Conservation (phyloP, 2,888 invertebrate species). For the Caenorhabditis virilis region DNA sequence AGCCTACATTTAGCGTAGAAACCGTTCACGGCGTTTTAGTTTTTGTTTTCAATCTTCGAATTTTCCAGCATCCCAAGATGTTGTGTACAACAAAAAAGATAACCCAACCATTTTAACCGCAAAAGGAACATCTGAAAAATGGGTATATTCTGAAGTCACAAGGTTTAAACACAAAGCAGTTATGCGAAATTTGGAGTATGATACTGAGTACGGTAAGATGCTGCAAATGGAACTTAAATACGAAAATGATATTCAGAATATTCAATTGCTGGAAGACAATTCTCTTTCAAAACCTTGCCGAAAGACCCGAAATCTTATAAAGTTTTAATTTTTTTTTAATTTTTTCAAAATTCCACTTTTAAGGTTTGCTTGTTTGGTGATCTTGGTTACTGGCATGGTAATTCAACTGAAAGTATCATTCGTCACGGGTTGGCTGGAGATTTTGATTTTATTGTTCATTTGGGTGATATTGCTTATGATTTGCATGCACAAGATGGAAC, state of each 20-base stretch:
- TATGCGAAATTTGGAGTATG: slow-evolving; percentile 69
- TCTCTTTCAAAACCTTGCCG: slow-evolving; percentile 77
- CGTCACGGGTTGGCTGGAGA: slow-evolving; percentile 40
- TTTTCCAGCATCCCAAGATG: slow-evolving; percentile 30
- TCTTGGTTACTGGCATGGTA: slow-evolving; percentile 89
- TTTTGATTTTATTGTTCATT: slow-evolving; percentile 69
- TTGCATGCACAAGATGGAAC: slow-evolving; percentile 80
- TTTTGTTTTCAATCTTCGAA: too few relatives aligned
- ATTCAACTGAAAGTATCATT: slow-evolving; percentile 68
- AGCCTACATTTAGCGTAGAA: too few relatives aligned
- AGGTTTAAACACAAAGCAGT: slow-evolving; percentile 80
- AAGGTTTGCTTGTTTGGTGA: slow-evolving; percentile 86
- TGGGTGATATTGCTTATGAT: slow-evolving; percentile 89
- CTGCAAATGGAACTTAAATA: too few relatives aligned
- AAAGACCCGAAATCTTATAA: slow-evolving; percentile 36
- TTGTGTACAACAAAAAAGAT: slow-evolving; percentile 11
- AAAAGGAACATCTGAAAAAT: slow-evolving; percentile 20
- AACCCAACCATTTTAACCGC: slow-evolving; percentile 5
- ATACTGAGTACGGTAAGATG: slow-evolving; percentile 55
- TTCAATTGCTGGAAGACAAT: slow-evolving; percentile 75
- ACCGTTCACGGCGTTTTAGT: too few relatives aligned
- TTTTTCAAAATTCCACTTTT: slow-evolving; percentile 71
- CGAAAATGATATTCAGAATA: slow-evolving; percentile 59
- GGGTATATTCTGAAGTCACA: slow-evolving; percentile 41
- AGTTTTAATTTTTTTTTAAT: slow-evolving; percentile 71